Base-by-base conservation (phyloP, 1,140 invertebrate species). In the Hyposmocoma kahamanoa region DNA sequence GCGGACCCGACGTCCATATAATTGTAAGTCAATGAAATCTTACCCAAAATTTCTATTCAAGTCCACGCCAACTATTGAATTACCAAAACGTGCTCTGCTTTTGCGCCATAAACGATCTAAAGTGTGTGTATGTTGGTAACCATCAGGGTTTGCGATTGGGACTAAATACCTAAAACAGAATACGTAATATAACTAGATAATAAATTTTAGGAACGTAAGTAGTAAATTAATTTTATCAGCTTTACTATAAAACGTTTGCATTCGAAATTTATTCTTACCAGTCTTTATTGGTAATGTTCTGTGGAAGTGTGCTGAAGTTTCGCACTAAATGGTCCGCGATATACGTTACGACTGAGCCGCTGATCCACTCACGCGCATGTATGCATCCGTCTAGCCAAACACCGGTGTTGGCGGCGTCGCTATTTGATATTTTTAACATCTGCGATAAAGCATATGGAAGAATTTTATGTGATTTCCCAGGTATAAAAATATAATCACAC, bases 61-160 rank as follows among this genome's bases (percentile, higher is more conserved):
- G 72, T 92, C 91, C 0, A 91, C 90, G 11, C 91, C 91, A 45
- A 86, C 84, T 52, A 90, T 89, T 1, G 65, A 78, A 8, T 79
- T 69, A 4, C 65, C 70, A 13, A 67, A 48, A 0, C 67, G 60
- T 41, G 79, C 75, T 50, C 91, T 82, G 41, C 90, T 94, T 72
- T 95, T 95, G 1, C 93, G 84, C 93, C 93, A 95, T 46, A 94
- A 84, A 10, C 92, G 84, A 46, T 93, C 89, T 17, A 62, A 63
- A 0, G 71, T 75, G 24, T 89, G 87, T 0, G 90, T 87, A 56
- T 89, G 91, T 50, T 89, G 87, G 62, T 93, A 93, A 2, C 93
- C 93, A 70, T 94, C 93, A 1, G 93, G 92, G 73, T 94, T 94
- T 26, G 90, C 63, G 15, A 91, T 64, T 0, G 93, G 93, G 26